phyloP scores from a whole-genome alignment of 2,797 vertebrate species.

The Micromesistius poutassou region DNA sequence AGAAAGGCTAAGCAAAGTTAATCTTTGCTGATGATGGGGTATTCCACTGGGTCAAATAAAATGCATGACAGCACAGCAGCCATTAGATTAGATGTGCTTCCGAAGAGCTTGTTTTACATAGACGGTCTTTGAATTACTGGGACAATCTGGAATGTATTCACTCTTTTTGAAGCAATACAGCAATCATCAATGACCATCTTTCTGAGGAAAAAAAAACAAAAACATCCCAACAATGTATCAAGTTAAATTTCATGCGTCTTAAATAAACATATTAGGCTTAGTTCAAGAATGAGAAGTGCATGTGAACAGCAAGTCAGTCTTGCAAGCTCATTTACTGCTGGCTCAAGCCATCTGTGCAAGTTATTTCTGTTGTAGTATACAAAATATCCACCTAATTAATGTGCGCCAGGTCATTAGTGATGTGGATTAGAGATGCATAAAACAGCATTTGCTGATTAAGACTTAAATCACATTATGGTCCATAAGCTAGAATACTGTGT shows the following conservation, averaged over 20 bases:
- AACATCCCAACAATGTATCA: conserved; percentile 6
- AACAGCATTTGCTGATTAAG: conserved; percentile 36
- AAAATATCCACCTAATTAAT: conserved; percentile 22
- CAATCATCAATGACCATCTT: conserved; percentile 1
- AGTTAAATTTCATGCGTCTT: conserved; percentile 4
- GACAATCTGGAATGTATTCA: conserved; percentile 47
- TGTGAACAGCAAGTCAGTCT: conserved; percentile 7
- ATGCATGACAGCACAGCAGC: conserved; percentile 14
- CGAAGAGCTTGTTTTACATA: conserved; percentile 1
- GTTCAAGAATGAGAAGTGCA: conserved; percentile 10
- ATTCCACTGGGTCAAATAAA: conserved; percentile 14
- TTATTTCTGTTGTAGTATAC: conserved; percentile 13
- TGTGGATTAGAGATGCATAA: conserved; percentile 30
- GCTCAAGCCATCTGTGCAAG: conserved; percentile 21
- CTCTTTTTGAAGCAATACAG: conserved; percentile 4
- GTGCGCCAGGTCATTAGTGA: background rate
- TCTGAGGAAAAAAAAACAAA: background rate
- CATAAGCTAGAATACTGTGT: conserved; percentile 32
- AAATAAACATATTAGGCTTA: conserved; percentile 8
- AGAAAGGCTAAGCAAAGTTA: conserved; percentile 21
- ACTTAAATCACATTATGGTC: conserved; percentile 18
- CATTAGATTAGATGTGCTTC: conserved; percentile 8
- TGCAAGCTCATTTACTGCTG: conserved; percentile 5
- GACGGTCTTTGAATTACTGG: conserved; percentile 21
- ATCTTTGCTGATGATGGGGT: conserved; percentile 27